These are phyloP conservation scores for Panthera leo DNA, from an alignment of 2,113 vertebrate species.

Conservation along the genomic window DNA sequence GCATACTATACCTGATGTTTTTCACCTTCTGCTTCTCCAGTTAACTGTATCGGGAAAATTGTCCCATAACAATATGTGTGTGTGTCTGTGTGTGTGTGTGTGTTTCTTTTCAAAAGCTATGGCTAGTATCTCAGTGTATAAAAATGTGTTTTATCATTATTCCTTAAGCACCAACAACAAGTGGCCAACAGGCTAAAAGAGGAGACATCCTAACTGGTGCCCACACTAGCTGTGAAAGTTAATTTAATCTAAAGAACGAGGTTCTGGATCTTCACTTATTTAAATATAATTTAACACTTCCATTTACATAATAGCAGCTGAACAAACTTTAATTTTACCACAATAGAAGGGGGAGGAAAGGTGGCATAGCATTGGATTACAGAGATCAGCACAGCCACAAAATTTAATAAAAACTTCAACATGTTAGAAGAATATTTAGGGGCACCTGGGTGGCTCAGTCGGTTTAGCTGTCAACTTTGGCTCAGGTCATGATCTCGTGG, in stretches of 20 bases:
- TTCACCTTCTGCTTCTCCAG: not conserved
- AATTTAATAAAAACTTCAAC: slow-evolving; percentile 16
- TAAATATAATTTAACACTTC: slow-evolving; percentile 8
- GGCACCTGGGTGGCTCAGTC: no score
- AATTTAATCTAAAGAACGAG: slow-evolving; percentile 2
- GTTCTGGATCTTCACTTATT: not conserved
- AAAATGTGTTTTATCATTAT: not conserved
- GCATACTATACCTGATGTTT: not conserved
- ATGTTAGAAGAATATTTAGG: not conserved
- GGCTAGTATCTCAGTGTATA: not conserved
- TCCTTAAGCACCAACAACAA: not conserved
- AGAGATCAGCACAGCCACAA: not conserved
- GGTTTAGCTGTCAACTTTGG: no score
- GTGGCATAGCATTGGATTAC: not conserved
- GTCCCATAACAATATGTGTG: not conserved
- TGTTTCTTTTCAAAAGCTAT: not conserved
- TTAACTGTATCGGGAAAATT: not conserved
- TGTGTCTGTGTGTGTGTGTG: not conserved
- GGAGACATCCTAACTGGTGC: not conserved
- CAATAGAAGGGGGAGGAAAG: no score
- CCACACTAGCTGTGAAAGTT: not conserved
- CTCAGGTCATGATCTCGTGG: no score
- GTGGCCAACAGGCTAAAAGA: not conserved
- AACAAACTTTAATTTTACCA: slow-evolving; percentile 15
- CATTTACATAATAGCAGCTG: not conserved